Evolutionary conservation across 2,113 vertebrate genomes (phyloP).

Genomic region (Trochalopteron elliotii): DNA sequence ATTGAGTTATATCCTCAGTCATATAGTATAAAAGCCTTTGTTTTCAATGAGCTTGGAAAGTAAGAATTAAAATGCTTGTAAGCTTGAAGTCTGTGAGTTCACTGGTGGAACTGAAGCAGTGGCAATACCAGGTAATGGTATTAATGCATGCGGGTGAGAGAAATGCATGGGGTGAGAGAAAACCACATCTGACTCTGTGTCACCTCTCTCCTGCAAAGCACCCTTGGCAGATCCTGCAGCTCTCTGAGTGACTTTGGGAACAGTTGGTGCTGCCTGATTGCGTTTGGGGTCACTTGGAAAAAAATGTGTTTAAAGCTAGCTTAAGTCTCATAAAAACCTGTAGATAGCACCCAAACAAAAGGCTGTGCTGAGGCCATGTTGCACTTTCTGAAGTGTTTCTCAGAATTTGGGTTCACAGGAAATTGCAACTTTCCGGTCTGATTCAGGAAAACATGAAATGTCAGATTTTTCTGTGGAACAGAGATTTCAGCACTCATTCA

Average conservation of each 20-base stretch:
- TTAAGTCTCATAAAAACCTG: background rate
- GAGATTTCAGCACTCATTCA: background rate
- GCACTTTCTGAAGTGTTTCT: conserved; percentile 15
- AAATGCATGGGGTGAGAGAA: background rate
- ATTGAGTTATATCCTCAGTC: background rate
- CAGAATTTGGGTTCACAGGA: conserved; percentile 35
- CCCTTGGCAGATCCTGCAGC: fast-evolving
- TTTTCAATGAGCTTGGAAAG: background rate
- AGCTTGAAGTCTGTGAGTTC: background rate
- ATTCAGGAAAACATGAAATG: conserved; percentile 35
- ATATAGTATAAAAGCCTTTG: background rate
- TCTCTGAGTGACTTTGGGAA: background rate
- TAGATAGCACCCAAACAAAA: conserved; percentile 20
- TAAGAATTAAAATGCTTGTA: background rate
- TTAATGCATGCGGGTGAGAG: background rate
- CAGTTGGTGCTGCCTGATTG: background rate
- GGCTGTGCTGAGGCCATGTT: background rate
- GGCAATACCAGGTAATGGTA: background rate
- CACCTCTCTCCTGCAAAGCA: background rate
- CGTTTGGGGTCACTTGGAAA: background rate
- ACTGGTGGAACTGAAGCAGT: background rate
- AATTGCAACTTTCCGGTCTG: conserved; percentile 52
- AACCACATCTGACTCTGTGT: background rate
- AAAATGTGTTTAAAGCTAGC: background rate
- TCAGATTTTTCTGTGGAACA: conserved; percentile 23